A percentile compares a stretch with the other conserved stretches of the same genome.
Conservation (phyloP, 2,797 vertebrate genomes). For the Florisuga fusca region DNA sequence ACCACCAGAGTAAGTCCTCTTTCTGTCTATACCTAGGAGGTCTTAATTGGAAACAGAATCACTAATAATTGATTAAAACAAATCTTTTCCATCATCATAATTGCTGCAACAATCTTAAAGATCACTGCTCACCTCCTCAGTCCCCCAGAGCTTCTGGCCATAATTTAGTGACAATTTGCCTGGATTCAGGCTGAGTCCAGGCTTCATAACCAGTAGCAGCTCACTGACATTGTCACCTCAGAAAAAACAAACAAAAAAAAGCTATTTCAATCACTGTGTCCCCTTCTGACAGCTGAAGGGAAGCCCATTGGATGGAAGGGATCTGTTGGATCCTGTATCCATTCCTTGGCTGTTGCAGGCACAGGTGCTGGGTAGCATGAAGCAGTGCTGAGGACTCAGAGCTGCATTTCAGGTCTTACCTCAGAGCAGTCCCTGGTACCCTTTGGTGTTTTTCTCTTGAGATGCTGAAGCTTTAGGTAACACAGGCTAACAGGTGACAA, state of each 20-base stretch:
- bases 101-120: not conserved
- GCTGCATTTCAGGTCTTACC: not conserved
- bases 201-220: not conserved
- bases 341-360: not conserved
- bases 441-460: too few species aligned
- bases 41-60: not conserved
- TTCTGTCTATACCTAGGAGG: not conserved
- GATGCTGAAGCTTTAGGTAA: not conserved
- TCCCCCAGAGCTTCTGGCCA: not conserved
- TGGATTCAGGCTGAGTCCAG: not conserved
- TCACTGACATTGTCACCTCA: not conserved
- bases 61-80: not conserved
- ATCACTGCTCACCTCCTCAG: not conserved
- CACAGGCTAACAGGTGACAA: not conserved
- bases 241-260: not conserved
- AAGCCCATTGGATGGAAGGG: not conserved
- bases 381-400: not conserved
- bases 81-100: not conserved
- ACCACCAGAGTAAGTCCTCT: constrained; percentile 92
- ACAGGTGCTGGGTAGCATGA: not conserved
- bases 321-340: not conserved
- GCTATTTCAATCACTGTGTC: not conserved
- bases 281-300: not conserved
- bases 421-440: not conserved
- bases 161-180: not conserved